A percentile compares a stretch with the other conserved stretches of the same genome.
Conservation (phyloP, 2,113 vertebrate species). For the Nibea coibor region DNA sequence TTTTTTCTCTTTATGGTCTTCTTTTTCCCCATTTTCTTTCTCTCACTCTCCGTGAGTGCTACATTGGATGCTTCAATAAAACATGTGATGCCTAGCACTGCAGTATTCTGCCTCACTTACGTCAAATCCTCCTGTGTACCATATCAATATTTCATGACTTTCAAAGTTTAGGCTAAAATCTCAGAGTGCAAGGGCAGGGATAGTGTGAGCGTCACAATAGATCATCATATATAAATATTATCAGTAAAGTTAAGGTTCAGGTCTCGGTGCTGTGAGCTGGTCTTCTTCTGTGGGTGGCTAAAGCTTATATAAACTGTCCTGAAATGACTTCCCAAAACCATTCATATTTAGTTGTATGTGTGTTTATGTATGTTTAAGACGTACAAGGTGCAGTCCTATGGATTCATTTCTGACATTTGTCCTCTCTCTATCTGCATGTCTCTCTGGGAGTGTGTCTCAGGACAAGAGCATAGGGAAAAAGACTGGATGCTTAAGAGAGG, state of each 20-base stretch:
- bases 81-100: conserved; percentile 76
- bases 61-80: conserved; percentile 81
- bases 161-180: conserved; percentile 76
- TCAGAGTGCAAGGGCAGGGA: conserved; percentile 36
- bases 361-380: not conserved
- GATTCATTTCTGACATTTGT: conserved; percentile 7
- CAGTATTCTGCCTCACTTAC: conserved; percentile 74
- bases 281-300: not conserved
- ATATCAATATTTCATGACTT: conserved; percentile 80
- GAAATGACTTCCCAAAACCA: not conserved
- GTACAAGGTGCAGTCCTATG: not conserved
- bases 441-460: conserved; percentile 5
- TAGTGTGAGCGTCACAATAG: conserved; percentile 51
- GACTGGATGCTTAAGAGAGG: conserved; percentile 26
- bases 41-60: conserved; percentile 69
- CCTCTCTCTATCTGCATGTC: not conserved
- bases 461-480: conserved; percentile 19
- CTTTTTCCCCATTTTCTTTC: conserved; percentile 43
- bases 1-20: conserved; percentile 43
- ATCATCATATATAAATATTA: conserved; percentile 43
- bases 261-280: not conserved
- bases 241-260: conserved; percentile 14
- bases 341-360: conserved; percentile 2
- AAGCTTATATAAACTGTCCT: conserved; percentile 7
- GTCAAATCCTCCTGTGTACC: conserved; percentile 76